Evolutionary conservation across 2,888 invertebrate genomes (phyloP), one percentile per base, ranked within the genome.

Genomic region (Endotricha flammealis): DNA sequence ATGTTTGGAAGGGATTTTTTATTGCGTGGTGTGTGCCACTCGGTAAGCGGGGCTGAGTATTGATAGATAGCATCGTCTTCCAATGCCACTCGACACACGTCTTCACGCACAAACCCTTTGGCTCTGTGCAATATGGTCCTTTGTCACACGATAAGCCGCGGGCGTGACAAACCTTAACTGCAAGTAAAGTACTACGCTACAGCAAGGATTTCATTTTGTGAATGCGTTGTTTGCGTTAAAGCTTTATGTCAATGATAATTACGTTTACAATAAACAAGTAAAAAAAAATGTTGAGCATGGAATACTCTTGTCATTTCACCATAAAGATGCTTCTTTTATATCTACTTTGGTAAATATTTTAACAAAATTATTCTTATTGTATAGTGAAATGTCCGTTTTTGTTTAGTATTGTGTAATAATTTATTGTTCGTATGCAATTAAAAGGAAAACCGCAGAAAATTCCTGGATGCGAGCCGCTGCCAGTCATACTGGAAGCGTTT

Each of bases 1-100:
- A 77, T 75, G 77, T 75, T 55, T 54, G 62, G 72, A 70, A 76
- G 80, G 79, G 76, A 78, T 80, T 85, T 85, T 85, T 85, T 85
- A 80, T 78, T 50, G 63, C 64, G 62, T 69, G 75, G 78, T 78
- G 75, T 76, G 81, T 74, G 82, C 71, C 71, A 59, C 50, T 60
- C 54, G 52, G 62, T 48, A 54, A 48, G 51, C 48, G 41, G 52
- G 38, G 46, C 35, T 47, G 48, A 50, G 53, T 47, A 31, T 45
- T 62, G 63, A 65, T 48, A 57, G 64, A 64, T 64, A 62, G 48
- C 60, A 58, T 63, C 57, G 57, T 54, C 53, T 57, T 22, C 27
- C 27, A 50, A 10, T 53, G 50, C 49, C 55, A 51, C 53, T 50
- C 57, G 69, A 54, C 70, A 65, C 65, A 59, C 64, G 64, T 60